Evolutionary conservation across 2,797 vertebrate genomes (phyloP), one percentile per base, ranked within the genome.

Genomic region (Avahi laniger): DNA sequence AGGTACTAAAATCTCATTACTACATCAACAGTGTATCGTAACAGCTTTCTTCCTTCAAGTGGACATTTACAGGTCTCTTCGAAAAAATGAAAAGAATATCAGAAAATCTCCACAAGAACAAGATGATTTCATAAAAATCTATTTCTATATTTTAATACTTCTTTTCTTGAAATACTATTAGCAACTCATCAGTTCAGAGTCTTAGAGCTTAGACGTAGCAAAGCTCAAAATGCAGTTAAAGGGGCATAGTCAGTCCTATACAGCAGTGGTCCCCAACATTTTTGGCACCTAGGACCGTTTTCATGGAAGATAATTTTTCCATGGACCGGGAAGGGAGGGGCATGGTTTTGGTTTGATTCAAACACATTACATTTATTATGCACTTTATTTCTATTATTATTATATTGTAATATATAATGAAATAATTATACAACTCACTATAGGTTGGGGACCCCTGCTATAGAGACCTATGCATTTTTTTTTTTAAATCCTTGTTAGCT

Each of bases 91-190:
- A 80, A 82, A 75, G 76, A 89, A 65, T 48, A 88, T 7, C 10
- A 54, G 22, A 86, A 35, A 28, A 48, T 65, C 43, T 86, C 46
- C 12, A 75, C 22, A 80, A 59, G 50, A 94, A 65, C 24, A 91
- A 46, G 18, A 85, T 83, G 70, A 69, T 15, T 86, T 92, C 57
- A 84, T 61, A 67, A 93, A 48, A 83, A 61, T 4, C 65, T 28
- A 43, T 70, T 69, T 78, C 91, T 65, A 50, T 41, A 33, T 61
- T 57, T 76, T 82, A 78, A 79, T 43, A 52, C 35, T 14, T 86
- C 80, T 93, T 67, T 82, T 78, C 57, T 94, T 87, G 33, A 80
- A 84, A 83, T 69, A 54, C 20, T 92, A 76, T 70, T 91, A 81
- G n/a, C 17, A 63, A 67, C 9, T 85, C 14, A 70, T 14, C 10